Conservation (phyloP, 2,113 vertebrate species). For the Pantherophis guttatus region DNA sequence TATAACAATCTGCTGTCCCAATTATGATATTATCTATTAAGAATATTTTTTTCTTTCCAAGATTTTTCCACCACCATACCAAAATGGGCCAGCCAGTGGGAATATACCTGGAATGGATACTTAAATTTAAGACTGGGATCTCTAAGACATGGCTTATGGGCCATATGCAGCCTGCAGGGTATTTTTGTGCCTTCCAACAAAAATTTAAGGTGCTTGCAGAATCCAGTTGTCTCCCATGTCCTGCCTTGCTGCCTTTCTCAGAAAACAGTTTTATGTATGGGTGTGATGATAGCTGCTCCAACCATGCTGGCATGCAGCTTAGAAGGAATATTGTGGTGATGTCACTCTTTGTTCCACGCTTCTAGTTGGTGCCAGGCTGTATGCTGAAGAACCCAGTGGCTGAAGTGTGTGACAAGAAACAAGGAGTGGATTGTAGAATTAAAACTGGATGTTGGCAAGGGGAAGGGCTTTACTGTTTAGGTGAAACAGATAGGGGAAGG, state of each 20-base stretch:
- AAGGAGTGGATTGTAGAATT: background rate
- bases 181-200: background rate
- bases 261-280: background rate
- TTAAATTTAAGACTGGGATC: background rate
- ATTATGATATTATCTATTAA: background rate
- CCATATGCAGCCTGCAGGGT: background rate
- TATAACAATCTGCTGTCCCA: background rate
- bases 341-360: background rate
- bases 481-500: background rate
- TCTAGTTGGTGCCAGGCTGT: background rate
- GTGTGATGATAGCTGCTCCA: background rate
- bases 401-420: background rate
- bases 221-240: background rate
- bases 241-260: background rate
- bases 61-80: background rate
- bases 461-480: background rate
- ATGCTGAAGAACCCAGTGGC: background rate
- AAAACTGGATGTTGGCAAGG: background rate
- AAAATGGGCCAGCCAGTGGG: background rate
- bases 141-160: background rate
- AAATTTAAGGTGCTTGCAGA: background rate
- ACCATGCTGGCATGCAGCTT: background rate
- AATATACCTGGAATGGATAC: background rate
- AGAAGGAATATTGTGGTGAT: background rate
- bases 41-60: background rate